These are phyloP conservation scores for Dexiosoma caninum DNA, from an alignment of 2,888 invertebrate genomes.

Conservation along the genomic window DNA sequence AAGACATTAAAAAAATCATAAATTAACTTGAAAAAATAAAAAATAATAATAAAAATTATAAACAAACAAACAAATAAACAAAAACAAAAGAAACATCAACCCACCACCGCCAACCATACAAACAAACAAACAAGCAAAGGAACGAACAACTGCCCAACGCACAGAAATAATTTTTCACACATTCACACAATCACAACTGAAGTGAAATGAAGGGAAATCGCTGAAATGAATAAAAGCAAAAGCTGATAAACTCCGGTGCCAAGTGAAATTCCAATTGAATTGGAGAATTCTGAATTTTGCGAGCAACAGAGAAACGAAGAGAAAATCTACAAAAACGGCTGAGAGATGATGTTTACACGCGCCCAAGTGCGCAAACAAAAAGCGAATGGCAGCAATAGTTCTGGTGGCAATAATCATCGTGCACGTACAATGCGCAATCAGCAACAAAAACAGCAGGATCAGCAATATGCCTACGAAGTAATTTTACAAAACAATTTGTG, in stretches of 20 bases:
- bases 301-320: background rate
- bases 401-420: conserved; percentile 70
- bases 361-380: conserved; percentile 82
- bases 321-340: conserved; percentile 51
- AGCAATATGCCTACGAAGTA: conserved; percentile 64
- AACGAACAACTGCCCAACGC: background rate
- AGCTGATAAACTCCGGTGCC: conserved; percentile 26
- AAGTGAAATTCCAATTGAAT: conserved; percentile 13
- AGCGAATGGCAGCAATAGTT: conserved; percentile 69
- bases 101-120: background rate
- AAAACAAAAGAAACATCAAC: background rate
- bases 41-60: conserved; percentile 24
- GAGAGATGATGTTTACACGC: conserved; percentile 84
- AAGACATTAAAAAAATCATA: conserved; percentile 25
- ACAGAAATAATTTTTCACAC: background rate
- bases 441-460: conserved; percentile 64
- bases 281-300: background rate
- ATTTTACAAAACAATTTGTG: background rate
- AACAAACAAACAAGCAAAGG: background rate
- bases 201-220: conserved; percentile 1
- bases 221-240: conserved; percentile 31
- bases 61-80: background rate
- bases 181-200: background rate
- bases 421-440: conserved; percentile 66
- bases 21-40: conserved; percentile 38